A percentile compares a stretch with the other conserved stretches of the same genome.
Conservation (phyloP, 2,797 vertebrate species). For the Hybognathus amarus region DNA sequence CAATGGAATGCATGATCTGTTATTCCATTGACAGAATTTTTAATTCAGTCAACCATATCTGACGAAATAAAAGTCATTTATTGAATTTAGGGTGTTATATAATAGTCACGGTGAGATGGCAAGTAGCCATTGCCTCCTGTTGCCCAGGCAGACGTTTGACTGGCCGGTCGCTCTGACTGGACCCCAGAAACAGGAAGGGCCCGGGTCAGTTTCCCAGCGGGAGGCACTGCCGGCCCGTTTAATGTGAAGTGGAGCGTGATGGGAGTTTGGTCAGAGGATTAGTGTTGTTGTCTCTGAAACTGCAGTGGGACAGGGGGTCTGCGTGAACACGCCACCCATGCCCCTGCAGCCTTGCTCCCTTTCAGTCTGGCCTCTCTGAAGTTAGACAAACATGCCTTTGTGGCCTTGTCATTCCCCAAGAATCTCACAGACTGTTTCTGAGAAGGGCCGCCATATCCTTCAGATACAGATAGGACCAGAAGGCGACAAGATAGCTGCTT, state of each 20-base stretch:
- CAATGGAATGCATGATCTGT: background rate
- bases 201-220: constrained; percentile 61
- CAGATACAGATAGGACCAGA: constrained; percentile 12
- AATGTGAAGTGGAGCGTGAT: constrained; percentile 71
- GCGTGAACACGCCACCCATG: constrained; percentile 19
- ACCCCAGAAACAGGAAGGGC: constrained; percentile 48
- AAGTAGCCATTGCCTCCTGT: constrained; percentile 58
- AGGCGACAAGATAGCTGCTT: constrained; percentile 43
- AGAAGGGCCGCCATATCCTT: constrained; percentile 47
- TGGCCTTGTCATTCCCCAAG: constrained; percentile 66
- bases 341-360: constrained; percentile 46
- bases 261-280: constrained; percentile 75
- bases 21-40: background rate
- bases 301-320: constrained; percentile 48
- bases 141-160: constrained; percentile 57
- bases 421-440: constrained; percentile 57
- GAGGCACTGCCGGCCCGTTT: constrained; percentile 63
- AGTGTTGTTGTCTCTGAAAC: constrained; percentile 66
- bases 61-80: background rate
- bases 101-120: constrained; percentile 2
- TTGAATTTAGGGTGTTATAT: constrained; percentile 10
- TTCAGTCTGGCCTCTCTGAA: constrained; percentile 58
- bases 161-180: constrained; percentile 48
- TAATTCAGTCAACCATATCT: background rate
- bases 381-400: constrained; percentile 53